Conservation (phyloP, 1,140 invertebrate genomes). For the Heliconius himera region DNA sequence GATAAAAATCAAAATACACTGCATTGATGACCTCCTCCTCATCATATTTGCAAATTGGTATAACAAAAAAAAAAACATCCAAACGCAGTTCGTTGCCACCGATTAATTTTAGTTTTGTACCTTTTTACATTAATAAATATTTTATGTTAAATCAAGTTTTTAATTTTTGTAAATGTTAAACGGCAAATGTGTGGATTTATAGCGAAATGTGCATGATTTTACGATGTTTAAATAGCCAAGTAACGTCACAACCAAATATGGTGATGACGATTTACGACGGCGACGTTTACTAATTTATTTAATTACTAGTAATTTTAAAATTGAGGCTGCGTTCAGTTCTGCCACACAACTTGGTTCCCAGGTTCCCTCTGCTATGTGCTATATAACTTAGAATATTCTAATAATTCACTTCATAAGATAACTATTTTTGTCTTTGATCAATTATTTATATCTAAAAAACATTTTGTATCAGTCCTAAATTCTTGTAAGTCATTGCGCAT, state of each 20-base stretch:
- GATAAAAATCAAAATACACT: neutral
- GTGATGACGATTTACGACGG: no score
- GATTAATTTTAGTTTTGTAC: slow-evolving; percentile 24
- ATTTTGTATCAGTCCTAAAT: no score
- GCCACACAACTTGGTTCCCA: no score
- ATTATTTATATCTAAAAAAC: no score
- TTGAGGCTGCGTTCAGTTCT: no score
- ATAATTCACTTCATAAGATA: no score
- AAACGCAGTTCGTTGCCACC: slow-evolving; percentile 33
- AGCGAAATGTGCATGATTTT: neutral
- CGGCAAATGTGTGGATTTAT: neutral
- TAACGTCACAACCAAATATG: neutral
- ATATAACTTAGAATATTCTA: no score
- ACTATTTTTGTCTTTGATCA: no score
- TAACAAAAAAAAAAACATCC: slow-evolving; percentile 16
- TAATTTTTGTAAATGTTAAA: slow-evolving; percentile 14
- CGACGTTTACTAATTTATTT: neutral
- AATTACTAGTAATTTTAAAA: neutral
- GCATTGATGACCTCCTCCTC: neutral
- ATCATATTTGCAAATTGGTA: slow-evolving; percentile 15
- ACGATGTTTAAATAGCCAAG: neutral
- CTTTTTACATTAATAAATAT: slow-evolving; percentile 21
- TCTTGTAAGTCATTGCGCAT: no score
- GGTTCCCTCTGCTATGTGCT: no score
- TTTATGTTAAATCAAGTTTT: slow-evolving; percentile 23